Evolutionary conservation across 2,888 invertebrate species (phyloP).

Genomic region (Micropterix aruncella): DNA sequence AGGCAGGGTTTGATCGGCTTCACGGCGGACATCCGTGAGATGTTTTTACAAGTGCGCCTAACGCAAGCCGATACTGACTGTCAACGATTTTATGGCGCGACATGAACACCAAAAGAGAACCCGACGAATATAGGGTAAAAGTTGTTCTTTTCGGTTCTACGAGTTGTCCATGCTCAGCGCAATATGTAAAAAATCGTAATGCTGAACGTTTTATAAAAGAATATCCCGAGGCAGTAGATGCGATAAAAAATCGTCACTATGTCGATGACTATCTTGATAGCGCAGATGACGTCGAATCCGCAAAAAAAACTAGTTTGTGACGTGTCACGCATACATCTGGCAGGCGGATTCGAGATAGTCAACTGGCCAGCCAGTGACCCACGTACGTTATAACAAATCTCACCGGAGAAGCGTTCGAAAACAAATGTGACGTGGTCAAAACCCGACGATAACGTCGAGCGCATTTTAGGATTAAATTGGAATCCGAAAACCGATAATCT

Average conservation of each 20-base stretch:
- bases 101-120: too few species aligned
- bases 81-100: too few species aligned
- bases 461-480: slow-evolving; percentile 1
- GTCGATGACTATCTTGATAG: slow-evolving; percentile 9
- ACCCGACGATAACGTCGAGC: too few species aligned
- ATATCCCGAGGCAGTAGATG: slow-evolving; percentile 5
- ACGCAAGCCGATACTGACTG: too few species aligned
- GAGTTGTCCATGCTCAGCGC: slow-evolving; percentile 9
- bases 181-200: slow-evolving; percentile 10
- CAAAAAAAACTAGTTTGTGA: background rate
- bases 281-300: slow-evolving; percentile 3
- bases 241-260: slow-evolving; percentile 7
- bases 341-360: background rate
- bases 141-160: slow-evolving; percentile 11
- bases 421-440: background rate
- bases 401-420: background rate
- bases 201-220: slow-evolving; percentile 5
- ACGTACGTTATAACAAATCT: background rate
- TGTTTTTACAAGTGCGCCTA: background rate
- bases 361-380: background rate
- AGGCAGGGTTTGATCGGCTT: background rate
- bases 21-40: background rate
- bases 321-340: background rate
- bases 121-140: slow-evolving; percentile 10
- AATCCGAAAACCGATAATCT: background rate